Evolutionary conservation across 2,113 vertebrate genomes (phyloP).

Genomic region (Sphyrna mokarran): DNA sequence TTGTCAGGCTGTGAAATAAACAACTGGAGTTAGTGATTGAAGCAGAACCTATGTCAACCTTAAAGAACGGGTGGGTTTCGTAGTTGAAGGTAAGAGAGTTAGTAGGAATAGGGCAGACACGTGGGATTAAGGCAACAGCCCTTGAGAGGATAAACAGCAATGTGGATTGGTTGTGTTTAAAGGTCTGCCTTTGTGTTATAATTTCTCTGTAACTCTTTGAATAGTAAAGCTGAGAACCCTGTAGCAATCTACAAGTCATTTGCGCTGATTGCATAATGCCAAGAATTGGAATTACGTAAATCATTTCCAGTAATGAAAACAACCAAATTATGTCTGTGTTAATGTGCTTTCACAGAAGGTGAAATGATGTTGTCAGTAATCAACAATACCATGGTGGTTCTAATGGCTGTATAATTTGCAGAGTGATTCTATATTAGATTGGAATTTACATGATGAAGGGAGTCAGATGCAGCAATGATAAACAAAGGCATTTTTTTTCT

Average conservation of each 20-base stretch:
- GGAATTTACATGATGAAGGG: conserved; percentile 7
- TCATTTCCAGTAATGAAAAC: conserved; percentile 34
- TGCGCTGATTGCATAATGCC: conserved; percentile 14
- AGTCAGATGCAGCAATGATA: conserved; percentile 3
- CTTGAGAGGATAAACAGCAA: neutral
- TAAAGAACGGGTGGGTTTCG: neutral
- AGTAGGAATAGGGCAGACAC: neutral
- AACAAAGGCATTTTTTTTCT: conserved; percentile 12
- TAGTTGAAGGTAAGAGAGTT: neutral
- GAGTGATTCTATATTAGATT: conserved; percentile 16
- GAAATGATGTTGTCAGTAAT: conserved; percentile 33
- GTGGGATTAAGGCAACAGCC: neutral
- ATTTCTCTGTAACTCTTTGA: neutral
- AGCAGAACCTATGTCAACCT: neutral
- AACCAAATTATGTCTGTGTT: conserved; percentile 16
- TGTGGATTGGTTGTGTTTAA: neutral
- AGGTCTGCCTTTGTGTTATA: neutral
- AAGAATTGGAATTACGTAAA: conserved; percentile 23
- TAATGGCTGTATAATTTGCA: conserved; percentile 31
- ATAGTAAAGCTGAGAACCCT: neutral
- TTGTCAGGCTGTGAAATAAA: neutral
- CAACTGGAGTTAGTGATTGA: neutral
- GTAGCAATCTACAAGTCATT: conserved; percentile 8
- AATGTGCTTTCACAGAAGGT: conserved; percentile 33
- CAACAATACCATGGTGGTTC: conserved; percentile 28